These are phyloP conservation scores for Marisa cornuarietis DNA, from an alignment of 1,140 invertebrate species.

Conservation along the genomic window DNA sequence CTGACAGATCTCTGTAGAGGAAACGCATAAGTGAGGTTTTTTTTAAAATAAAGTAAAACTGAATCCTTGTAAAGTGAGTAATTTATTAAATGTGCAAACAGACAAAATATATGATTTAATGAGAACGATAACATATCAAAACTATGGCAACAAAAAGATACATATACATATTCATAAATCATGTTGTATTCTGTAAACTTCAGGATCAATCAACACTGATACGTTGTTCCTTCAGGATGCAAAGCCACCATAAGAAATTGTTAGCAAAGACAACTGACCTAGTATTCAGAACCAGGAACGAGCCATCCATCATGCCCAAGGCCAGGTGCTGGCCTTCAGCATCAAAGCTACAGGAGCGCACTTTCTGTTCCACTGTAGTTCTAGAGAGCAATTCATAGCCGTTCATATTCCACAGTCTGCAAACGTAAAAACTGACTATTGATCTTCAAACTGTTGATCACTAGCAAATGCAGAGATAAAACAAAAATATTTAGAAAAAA, in stretches of 20 bases:
- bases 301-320: constrained; percentile 63
- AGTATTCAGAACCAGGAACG: constrained; percentile 60
- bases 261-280: constrained; percentile 43
- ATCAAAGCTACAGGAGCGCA: constrained; percentile 65
- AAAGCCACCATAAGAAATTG: neutral
- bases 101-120: too few species aligned
- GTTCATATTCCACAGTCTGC: constrained; percentile 62
- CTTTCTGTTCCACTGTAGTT: constrained; percentile 59
- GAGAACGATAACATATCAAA: neutral
- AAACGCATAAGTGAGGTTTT: neutral
- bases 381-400: constrained; percentile 59
- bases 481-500: too few species aligned
- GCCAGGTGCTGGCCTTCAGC: constrained; percentile 61
- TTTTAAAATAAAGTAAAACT: neutral
- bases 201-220: neutral
- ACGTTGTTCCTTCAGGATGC: neutral
- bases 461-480: too few species aligned
- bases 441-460: too few species aligned
- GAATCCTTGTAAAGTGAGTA: neutral
- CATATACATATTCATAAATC: neutral
- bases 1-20: constrained; percentile 59
- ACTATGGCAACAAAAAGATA: neutral
- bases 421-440: constrained; percentile 22
- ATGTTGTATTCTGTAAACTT: neutral
- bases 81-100: neutral